phyloP scores from a whole-genome alignment of 2,888 invertebrate species.

The Polydrusus pterygomalis region DNA sequence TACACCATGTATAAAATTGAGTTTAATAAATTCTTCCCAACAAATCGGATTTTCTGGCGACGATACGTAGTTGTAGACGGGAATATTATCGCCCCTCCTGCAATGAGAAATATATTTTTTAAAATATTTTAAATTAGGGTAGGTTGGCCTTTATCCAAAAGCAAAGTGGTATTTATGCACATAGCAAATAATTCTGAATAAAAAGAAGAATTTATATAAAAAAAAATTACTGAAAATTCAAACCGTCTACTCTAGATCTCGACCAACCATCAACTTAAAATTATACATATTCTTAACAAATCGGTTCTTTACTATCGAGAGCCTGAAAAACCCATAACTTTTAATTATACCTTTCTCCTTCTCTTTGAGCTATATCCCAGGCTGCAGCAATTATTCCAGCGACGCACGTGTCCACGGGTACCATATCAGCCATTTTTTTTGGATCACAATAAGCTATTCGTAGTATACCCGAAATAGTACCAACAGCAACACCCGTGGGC shows the following conservation, averaged over 20 bases:
- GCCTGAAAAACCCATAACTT: too few species aligned
- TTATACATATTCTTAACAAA: too few species aligned
- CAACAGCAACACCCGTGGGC: constrained; percentile 75
- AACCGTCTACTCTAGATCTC: too few species aligned
- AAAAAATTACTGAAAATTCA: too few species aligned
- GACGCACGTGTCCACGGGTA: constrained; percentile 80
- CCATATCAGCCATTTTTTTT: constrained; percentile 76
- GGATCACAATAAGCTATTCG: constrained; percentile 75
- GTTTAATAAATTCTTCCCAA: constrained; percentile 82
- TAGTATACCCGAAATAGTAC: constrained; percentile 75
- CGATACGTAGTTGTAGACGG: constrained; percentile 87
- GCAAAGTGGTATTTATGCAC: too few species aligned
- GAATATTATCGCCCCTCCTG: constrained; percentile 74
- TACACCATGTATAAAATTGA: constrained; percentile 74
- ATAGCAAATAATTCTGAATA: too few species aligned
- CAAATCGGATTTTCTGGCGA: constrained; percentile 85
- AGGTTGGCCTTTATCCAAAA: too few species aligned
- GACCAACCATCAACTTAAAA: too few species aligned
- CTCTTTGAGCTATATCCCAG: constrained; percentile 70
- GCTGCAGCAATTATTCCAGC: constrained; percentile 77
- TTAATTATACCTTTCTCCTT: constrained; percentile 36
- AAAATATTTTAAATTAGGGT: neutral
- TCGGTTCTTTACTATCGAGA: too few species aligned
- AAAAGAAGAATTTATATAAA: too few species aligned
- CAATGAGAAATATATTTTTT: constrained; percentile 59